Conservation (phyloP, 2,113 vertebrate species). For the Halichoerus grypus region DNA sequence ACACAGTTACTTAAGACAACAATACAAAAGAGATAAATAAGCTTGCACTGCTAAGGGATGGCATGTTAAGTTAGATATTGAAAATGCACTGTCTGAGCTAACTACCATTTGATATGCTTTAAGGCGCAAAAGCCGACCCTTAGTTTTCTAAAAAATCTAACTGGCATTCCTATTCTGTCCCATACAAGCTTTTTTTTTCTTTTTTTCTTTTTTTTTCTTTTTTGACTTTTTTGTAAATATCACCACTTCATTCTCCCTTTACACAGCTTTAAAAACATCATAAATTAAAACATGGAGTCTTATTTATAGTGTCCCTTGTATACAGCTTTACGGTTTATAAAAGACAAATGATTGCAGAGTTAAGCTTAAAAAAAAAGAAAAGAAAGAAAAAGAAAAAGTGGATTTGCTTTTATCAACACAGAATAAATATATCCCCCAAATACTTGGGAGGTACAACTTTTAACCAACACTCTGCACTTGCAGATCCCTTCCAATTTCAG, state of each 20-base stretch:
- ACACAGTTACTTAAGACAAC: conserved; percentile 82
- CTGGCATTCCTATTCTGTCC: conserved; percentile 92
- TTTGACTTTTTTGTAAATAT: conserved; percentile 85
- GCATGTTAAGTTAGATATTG: conserved; percentile 82
- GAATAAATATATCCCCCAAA: conserved; percentile 94
- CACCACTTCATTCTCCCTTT: conserved; percentile 87
- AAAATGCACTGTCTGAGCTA: conserved; percentile 83
- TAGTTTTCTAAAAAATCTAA: conserved; percentile 88
- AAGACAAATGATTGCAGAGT: conserved; percentile 90
- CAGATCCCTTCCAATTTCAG: conserved; percentile 85
- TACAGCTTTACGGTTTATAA: conserved; percentile 88
- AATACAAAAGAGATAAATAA: conserved; percentile 80
- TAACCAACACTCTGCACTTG: conserved; percentile 90
- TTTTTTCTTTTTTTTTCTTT: background rate
- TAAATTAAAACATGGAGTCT: conserved; percentile 93
- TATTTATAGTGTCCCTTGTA: conserved; percentile 89
- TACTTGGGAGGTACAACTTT: conserved; percentile 88
- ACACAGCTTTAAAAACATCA: conserved; percentile 89
- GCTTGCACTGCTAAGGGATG: conserved; percentile 83
- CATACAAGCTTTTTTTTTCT: conserved; percentile 85
- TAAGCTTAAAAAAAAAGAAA: conserved; percentile 87
- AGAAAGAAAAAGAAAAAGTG: conserved; percentile 81
- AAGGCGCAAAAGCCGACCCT: conserved; percentile 88
- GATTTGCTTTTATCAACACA: conserved; percentile 89
- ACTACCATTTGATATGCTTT: conserved; percentile 86